phyloP scores from a whole-genome alignment of 2,797 vertebrate genomes.

The Cyclura pinguis region DNA sequence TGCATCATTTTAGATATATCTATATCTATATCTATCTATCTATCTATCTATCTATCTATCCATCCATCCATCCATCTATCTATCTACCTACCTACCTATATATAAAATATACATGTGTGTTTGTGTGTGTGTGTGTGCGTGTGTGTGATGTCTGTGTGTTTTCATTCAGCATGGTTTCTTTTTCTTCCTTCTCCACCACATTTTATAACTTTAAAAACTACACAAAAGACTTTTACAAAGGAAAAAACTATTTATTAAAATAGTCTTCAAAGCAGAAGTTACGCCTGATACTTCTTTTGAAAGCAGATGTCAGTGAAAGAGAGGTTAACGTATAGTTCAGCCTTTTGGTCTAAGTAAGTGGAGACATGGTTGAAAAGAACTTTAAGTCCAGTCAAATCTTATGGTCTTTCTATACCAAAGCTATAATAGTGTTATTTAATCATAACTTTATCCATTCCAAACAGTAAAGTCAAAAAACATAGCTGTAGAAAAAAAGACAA shows the following conservation, averaged over 20 bases:
- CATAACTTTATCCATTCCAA: background rate
- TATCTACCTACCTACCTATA: no score
- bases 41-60: no score
- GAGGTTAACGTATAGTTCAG: background rate
- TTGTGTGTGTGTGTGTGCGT: no score
- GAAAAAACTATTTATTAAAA: no score
- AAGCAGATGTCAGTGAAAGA: background rate
- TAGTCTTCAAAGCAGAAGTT: background rate
- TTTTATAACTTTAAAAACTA: constrained; percentile 3
- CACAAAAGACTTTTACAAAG: background rate
- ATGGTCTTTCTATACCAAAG: background rate
- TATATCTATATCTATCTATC: no score
- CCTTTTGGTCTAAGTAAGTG: background rate
- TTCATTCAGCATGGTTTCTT: background rate
- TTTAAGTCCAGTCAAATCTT: background rate
- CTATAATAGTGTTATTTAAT: background rate
- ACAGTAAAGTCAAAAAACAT: background rate
- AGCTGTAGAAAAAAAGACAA: background rate
- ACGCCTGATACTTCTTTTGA: background rate
- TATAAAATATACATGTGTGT: no score
- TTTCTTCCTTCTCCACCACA: background rate
- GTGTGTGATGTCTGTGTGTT: background rate
- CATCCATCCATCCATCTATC: no score
- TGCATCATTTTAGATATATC: background rate
- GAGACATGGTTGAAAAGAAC: background rate